Conservation (phyloP, 2,888 invertebrate species). For the Leptinotarsa haldemani region DNA sequence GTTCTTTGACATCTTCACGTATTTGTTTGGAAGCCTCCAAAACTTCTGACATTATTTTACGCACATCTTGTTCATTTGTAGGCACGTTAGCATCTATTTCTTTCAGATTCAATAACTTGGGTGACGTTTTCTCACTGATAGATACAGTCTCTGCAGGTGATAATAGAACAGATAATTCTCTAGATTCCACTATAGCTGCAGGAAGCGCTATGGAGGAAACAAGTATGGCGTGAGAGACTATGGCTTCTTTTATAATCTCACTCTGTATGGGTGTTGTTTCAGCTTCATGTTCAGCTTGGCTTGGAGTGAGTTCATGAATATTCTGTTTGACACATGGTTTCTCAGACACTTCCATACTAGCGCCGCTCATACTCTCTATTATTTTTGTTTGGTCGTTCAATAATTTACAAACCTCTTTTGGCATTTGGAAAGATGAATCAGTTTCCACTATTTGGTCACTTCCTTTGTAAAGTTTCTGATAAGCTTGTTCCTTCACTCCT, state of each 20-base stretch:
- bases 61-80: constrained; percentile 57
- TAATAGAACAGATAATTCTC: constrained; percentile 41
- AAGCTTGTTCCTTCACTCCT: constrained; percentile 24
- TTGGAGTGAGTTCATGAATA: constrained; percentile 9
- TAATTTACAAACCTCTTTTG: constrained; percentile 32
- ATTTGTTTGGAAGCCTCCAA: constrained; percentile 67
- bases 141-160: constrained; percentile 28
- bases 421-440: constrained; percentile 6
- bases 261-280: constrained; percentile 20
- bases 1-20: constrained; percentile 66
- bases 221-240: constrained; percentile 56
- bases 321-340: constrained; percentile 44
- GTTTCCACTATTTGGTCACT: constrained; percentile 13
- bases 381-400: constrained; percentile 44
- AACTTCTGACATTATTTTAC: constrained; percentile 66
- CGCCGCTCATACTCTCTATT: constrained; percentile 45
- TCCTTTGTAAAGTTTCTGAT: constrained; percentile 24
- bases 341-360: constrained; percentile 45
- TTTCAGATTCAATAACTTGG: constrained; percentile 42
- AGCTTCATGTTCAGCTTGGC: constrained; percentile 7
- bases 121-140: constrained; percentile 38
- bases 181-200: constrained; percentile 43
- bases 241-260: constrained; percentile 55
- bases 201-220: constrained; percentile 58
- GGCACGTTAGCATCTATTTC: constrained; percentile 40